Evolutionary conservation across 1,140 invertebrate genomes (phyloP).

Genomic region (Archivesica marissinica): DNA sequence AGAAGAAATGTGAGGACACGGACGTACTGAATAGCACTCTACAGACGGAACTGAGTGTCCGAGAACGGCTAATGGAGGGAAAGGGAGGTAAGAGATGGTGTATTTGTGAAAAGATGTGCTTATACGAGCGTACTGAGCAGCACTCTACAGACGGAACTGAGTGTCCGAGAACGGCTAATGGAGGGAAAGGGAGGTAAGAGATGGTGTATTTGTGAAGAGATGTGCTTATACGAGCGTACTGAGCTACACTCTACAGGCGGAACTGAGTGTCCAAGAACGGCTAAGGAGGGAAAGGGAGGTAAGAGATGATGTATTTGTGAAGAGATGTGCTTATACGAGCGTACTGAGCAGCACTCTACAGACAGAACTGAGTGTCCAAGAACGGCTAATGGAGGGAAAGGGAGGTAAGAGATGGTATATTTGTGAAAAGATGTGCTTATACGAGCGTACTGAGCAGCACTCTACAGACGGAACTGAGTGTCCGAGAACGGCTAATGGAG

Average conservation of each 20-base stretch:
- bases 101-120: background rate
- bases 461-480: too few relatives aligned
- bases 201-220: too few relatives aligned
- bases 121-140: background rate
- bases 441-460: too few relatives aligned
- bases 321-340: background rate
- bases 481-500: too few relatives aligned
- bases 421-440: too few relatives aligned
- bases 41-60: conserved; percentile 20
- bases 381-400: background rate
- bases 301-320: too few relatives aligned
- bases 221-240: too few relatives aligned
- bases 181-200: conserved; percentile 9
- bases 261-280: too few relatives aligned
- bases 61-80: conserved; percentile 33
- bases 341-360: background rate
- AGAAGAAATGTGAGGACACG: conserved; percentile 25
- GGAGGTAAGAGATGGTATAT: too few relatives aligned
- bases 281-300: too few relatives aligned
- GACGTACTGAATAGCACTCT: conserved; percentile 10
- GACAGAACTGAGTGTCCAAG: background rate
- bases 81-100: conserved; percentile 39
- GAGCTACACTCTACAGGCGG: too few relatives aligned
- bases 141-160: background rate
- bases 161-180: background rate